Evolutionary conservation across 1,140 invertebrate genomes (phyloP), one percentile per base, ranked within the genome.

Genomic region (Zaprionus inermis): DNA sequence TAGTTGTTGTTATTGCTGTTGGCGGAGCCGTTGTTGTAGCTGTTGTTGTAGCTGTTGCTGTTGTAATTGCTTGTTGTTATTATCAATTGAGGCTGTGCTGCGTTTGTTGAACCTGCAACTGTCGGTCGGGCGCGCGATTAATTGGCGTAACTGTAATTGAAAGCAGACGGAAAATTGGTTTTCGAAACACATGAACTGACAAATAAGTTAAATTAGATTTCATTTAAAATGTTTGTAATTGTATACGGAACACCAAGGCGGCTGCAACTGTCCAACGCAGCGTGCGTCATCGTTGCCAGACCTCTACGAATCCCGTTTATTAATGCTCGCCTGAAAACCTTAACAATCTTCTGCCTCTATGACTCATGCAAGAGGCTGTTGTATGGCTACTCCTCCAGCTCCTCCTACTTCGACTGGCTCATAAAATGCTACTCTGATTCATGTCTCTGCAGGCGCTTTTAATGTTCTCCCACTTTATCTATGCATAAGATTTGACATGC

Each of bases 121-220:
- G 49, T 44, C 16, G 38, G 18, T 57, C 56, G 67, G 51, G 57
- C 38, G 58, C 61, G 63, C 61, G 60, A 88, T 88, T 79, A 75
- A 89, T 74, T 67, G 79, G 69, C 58, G 67, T 66, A 38, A 67
- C 81, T 89, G 84, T 72, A 88, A 88, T 88, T 89, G 79, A 77
- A 64, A 70, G 51, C 73, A 36, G 12, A 68, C 64, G 71, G 61
- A 57, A 71, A 82, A 76, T 80, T 83, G 59, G 38, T 22, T 64
- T 72, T 64, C 74, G n/a, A 71, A 41, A 38, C 14, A 38, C 14
- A 56, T 51, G 52, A 63, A 76, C 69, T 36, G 30, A 30, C 3
- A 28, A 2, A 28, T 28, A 30, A 22, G n/a, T 51, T 32, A 22
- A 34, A 36, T 38, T 64, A 49, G 22, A 49, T 49, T 49, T 18